phyloP scores from a whole-genome alignment of 2,888 invertebrate genomes.

The Synanthedon tipuliformis region DNA sequence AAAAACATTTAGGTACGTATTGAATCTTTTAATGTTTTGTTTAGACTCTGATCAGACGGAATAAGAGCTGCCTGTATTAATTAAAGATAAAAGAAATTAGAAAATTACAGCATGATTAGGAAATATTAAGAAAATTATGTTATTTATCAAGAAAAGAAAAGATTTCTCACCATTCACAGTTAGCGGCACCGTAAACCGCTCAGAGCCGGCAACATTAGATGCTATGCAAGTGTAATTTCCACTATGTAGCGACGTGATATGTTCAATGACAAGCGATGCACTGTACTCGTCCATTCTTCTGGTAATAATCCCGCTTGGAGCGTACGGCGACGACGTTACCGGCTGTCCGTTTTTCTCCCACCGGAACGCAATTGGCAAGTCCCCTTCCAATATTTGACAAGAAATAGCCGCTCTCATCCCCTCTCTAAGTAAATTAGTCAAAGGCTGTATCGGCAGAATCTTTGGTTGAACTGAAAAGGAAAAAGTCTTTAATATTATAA shows the following conservation, averaged over 20 bases:
- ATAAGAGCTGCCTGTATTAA: too few species aligned
- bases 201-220: conserved; percentile 86
- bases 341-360: conserved; percentile 92
- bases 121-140: too few species aligned
- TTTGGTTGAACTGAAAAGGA: conserved; percentile 79
- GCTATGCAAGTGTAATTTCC: conserved; percentile 94
- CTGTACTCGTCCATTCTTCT: conserved; percentile 85
- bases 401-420: conserved; percentile 91
- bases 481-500: neutral
- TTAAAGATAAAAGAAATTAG: too few species aligned
- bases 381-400: conserved; percentile 92
- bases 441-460: conserved; percentile 84
- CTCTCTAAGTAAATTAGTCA: conserved; percentile 83
- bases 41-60: too few species aligned
- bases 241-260: conserved; percentile 85
- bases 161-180: conserved; percentile 79
- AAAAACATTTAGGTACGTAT: too few species aligned
- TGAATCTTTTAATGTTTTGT: too few species aligned
- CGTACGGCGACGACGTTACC: conserved; percentile 73
- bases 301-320: conserved; percentile 57
- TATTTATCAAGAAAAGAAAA: too few species aligned
- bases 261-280: conserved; percentile 86
- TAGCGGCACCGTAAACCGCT: conserved; percentile 81
- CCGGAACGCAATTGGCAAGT: conserved; percentile 89
- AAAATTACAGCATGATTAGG: too few species aligned